A percentile compares a stretch with the other conserved stretches of the same genome.
These are phyloP conservation scores for Melanotaenia duboulayi DNA, from an alignment of 2,113 vertebrate genomes.

Conservation along the genomic window DNA sequence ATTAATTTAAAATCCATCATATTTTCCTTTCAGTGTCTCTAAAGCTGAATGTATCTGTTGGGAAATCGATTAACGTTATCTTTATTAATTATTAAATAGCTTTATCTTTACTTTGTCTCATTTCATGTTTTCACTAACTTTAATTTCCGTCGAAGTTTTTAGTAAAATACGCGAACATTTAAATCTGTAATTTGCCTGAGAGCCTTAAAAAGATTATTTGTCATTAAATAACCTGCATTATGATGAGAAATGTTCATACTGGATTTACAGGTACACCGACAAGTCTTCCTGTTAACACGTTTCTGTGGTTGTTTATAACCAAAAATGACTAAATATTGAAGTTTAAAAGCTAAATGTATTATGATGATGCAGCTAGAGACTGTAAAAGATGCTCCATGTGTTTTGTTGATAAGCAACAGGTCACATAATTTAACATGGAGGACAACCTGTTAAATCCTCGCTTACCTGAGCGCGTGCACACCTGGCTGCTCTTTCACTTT, in stretches of 20 bases:
- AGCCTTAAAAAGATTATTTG: neutral
- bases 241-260: fast-evolving
- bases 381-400: neutral
- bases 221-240: fast-evolving
- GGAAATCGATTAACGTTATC: too few species aligned
- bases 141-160: too few species aligned
- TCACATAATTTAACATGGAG: neutral
- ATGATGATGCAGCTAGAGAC: neutral
- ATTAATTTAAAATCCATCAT: neutral
- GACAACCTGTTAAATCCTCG: neutral
- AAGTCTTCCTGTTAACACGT: fast-evolving
- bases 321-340: neutral
- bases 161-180: too few species aligned
- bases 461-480: neutral
- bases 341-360: neutral
- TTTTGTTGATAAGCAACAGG: neutral
- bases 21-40: too few species aligned
- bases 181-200: too few species aligned
- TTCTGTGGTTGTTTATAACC: neutral
- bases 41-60: too few species aligned
- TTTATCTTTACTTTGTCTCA: neutral
- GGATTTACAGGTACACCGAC: neutral
- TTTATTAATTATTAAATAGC: fast-evolving
- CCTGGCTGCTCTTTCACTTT: conserved; percentile 7
- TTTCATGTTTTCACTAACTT: neutral